These are phyloP conservation scores for Notodromas monacha DNA, from an alignment of 2,888 invertebrate species.

Conservation along the genomic window DNA sequence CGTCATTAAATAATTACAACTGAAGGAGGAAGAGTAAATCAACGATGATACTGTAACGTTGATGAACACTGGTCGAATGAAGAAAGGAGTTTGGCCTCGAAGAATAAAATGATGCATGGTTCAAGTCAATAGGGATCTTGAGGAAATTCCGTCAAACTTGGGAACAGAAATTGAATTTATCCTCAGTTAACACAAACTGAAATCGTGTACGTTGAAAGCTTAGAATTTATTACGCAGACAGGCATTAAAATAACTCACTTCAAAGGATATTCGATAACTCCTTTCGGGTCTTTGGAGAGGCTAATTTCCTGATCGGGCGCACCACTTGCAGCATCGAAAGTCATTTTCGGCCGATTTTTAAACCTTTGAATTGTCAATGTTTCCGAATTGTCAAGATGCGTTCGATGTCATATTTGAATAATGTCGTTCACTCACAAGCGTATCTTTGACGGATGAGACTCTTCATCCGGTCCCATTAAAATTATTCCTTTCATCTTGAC, in stretches of 20 bases:
- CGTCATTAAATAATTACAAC: too few species aligned
- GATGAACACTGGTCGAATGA: too few species aligned
- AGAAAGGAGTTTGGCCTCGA: too few species aligned
- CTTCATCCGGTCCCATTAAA: conserved; percentile 57
- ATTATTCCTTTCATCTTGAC: conserved; percentile 79
- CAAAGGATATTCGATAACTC: conserved; percentile 51
- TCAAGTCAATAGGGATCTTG: too few species aligned
- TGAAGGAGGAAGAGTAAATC: too few species aligned
- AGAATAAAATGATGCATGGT: too few species aligned
- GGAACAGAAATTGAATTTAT: too few species aligned
- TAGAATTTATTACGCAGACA: background rate
- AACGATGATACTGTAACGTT: too few species aligned
- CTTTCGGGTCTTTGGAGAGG: conserved; percentile 37
- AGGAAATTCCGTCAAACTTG: too few species aligned
- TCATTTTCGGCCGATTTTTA: conserved; percentile 74
- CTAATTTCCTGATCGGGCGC: conserved; percentile 67
- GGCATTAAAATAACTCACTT: conserved; percentile 31
- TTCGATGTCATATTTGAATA: background rate
- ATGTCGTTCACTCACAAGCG: conserved; percentile 32
- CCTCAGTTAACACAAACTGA: too few species aligned
- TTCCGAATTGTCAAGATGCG: too few species aligned
- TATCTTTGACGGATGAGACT: conserved; percentile 49
- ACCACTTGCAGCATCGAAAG: conserved; percentile 47
- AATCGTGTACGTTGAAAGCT: background rate
- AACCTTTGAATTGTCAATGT: conserved; percentile 36